Evolutionary conservation across 2,888 invertebrate species (phyloP).

Genomic region (Limnephilus lunatus): DNA sequence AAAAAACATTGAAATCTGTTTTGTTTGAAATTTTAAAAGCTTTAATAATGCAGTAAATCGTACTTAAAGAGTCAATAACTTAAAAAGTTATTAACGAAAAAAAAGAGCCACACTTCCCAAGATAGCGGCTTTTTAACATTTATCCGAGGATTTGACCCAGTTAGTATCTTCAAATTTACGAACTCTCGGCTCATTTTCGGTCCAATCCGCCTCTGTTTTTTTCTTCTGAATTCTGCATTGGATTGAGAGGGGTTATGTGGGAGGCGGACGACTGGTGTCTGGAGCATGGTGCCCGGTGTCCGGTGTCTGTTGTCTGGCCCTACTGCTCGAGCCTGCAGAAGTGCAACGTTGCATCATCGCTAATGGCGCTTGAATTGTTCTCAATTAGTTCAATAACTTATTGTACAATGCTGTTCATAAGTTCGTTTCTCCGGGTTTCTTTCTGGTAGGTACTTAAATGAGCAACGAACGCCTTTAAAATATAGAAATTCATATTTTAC

Average conservation of each 20-base stretch:
- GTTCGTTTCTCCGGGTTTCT: not conserved
- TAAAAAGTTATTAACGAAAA: not conserved
- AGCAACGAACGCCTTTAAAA: not conserved
- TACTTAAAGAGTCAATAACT: not conserved
- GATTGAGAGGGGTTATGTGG: not conserved
- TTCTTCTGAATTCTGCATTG: not conserved
- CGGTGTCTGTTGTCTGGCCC: not conserved
- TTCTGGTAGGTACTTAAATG: not conserved
- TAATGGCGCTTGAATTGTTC: not conserved
- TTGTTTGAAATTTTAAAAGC: too few species aligned
- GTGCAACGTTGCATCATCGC: conserved; percentile 19
- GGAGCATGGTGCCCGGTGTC: not conserved
- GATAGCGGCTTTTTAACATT: too few species aligned
- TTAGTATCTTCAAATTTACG: too few species aligned
- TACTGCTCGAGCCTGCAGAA: not conserved
- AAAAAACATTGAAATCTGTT: too few species aligned
- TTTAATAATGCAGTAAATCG: not conserved
- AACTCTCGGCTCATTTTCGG: not conserved
- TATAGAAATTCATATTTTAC: not conserved
- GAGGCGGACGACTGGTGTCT: not conserved
- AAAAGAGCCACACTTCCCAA: too few species aligned
- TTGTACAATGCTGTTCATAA: not conserved
- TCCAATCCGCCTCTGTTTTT: not conserved
- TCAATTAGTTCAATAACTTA: not conserved
- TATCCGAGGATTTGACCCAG: too few species aligned